Base-by-base conservation (phyloP, 1,140 invertebrate species). In the Zaprionus taronus region DNA sequence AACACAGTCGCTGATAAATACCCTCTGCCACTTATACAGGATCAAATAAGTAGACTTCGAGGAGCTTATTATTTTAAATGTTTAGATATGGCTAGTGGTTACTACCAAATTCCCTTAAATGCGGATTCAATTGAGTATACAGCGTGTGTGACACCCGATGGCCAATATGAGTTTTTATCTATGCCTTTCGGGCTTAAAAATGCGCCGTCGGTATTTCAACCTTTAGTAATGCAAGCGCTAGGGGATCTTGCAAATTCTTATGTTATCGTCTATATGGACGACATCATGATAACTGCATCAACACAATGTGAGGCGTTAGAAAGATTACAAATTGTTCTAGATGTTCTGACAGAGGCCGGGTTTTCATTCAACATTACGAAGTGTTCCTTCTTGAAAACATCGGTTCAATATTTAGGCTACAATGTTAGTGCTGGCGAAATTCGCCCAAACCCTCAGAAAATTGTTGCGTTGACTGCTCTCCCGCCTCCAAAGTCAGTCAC, bases 281-380 rank as follows among this genome's bases (percentile, higher is more conserved):
- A 77, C 22, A 63, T 76, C 9, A 71, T 76, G 60, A 70, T 71
- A 70, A 5, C 17, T 53, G 67, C 66, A 26, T 15, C 60, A 70
- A 75, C 66, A 74, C 1, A 61, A 61, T 53, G 22, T 22, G 56
- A 53, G 11, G 53, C 55, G 31, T 28, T 73, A 11, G 64, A 51
- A 72, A 72, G 20, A 15, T 71, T 64, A 47, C 36, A 69, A 44
- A 61, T 56, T 64, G 34, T 14, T 69, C 28, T 7, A 56, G 22
- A 56, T 56, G 22, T 47, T 47, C 15, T 47, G 44, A 47, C n/a
- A 47, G 6, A 60, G 28, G 57, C 57, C 20, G 28, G 31, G 57
- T 60, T 60, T 60, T 60, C 57, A 60, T 60, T 60, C 31, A 60
- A 60, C 11, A 9, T 60, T 60, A 36, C 57, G 14, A 38, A 60